phyloP scores from a whole-genome alignment of 2,888 invertebrate genomes.

The Axea sp. region DNA sequence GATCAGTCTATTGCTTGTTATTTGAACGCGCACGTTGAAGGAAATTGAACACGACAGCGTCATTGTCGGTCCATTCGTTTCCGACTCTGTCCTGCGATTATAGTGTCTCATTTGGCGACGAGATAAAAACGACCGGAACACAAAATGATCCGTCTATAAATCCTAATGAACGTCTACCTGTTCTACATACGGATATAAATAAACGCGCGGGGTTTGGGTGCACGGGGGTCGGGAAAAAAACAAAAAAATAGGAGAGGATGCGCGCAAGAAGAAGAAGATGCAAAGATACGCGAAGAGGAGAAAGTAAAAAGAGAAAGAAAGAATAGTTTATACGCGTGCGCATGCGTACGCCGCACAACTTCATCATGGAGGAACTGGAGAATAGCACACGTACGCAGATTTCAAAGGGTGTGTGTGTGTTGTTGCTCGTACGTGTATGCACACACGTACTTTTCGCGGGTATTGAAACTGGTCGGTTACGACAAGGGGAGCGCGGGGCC shows the following conservation, averaged over 20 bases:
- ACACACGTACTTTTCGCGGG: slow-evolving; percentile 33
- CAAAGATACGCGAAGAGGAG: slow-evolving; percentile 45
- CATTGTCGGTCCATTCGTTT: slow-evolving; percentile 62
- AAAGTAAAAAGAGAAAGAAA: slow-evolving; percentile 64
- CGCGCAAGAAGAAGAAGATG: slow-evolving; percentile 49
- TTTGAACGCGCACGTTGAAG: slow-evolving; percentile 32
- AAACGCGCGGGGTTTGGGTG: slow-evolving; percentile 59
- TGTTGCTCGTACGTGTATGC: slow-evolving; percentile 1
- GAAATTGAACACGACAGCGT: slow-evolving; percentile 52
- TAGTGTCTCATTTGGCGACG: slow-evolving; percentile 69
- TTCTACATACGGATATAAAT: slow-evolving; percentile 69
- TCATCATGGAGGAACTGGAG: slow-evolving; percentile 69
- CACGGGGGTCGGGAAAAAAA: slow-evolving; percentile 26
- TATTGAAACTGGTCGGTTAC: slow-evolving; percentile 49
- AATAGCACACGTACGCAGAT: slow-evolving; percentile 21
- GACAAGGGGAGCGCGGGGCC: slow-evolving; percentile 41
- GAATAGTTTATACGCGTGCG: slow-evolving; percentile 65
- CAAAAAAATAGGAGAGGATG: slow-evolving; percentile 34
- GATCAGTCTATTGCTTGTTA: slow-evolving; percentile 14
- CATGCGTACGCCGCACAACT: slow-evolving; percentile 67
- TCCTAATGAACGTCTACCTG: slow-evolving; percentile 77
- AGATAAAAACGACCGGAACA: slow-evolving; percentile 67
- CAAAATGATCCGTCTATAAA: slow-evolving; percentile 76
- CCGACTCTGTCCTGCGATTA: slow-evolving; percentile 66
- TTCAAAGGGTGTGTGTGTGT: slow-evolving; percentile 8